These are phyloP conservation scores for Oenanthe melanoleuca DNA, from an alignment of 2,113 vertebrate species.

Conservation along the genomic window DNA sequence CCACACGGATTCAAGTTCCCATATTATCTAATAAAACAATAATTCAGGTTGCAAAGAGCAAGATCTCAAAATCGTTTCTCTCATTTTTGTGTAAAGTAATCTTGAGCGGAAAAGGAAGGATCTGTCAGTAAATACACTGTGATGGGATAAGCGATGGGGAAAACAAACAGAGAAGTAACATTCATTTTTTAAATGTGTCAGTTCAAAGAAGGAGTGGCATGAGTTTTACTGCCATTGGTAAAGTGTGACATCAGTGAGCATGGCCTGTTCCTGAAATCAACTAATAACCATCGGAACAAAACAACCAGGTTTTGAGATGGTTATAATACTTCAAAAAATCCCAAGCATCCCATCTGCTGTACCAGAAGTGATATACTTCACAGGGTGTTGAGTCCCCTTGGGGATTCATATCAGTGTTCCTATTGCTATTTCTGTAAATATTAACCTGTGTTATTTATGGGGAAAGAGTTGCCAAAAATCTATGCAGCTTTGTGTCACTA, in stretches of 20 bases:
- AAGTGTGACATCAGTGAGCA: neutral
- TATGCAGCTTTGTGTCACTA: neutral
- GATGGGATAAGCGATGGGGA: neutral
- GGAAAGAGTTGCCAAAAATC: neutral
- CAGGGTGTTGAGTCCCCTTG: neutral
- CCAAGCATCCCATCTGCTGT: neutral
- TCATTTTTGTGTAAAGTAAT: neutral
- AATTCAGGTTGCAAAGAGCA: neutral
- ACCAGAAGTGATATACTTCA: neutral
- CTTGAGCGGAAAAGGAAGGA: neutral
- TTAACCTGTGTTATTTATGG: neutral
- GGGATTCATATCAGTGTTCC: neutral
- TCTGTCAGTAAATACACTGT: neutral
- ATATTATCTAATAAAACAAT: neutral
- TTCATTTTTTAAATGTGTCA: neutral
- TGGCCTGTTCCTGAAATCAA: accelerated
- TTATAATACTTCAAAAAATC: neutral
- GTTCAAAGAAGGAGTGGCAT: neutral
- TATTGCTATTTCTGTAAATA: neutral
- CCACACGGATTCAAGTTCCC: neutral
- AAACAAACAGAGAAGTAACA: neutral
- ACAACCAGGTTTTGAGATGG: neutral
- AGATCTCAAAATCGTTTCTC: neutral
- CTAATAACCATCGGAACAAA: neutral
- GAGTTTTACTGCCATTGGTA: neutral